These are phyloP conservation scores for Papilio machaon DNA, from an alignment of 1,140 invertebrate species.

Conservation along the genomic window DNA sequence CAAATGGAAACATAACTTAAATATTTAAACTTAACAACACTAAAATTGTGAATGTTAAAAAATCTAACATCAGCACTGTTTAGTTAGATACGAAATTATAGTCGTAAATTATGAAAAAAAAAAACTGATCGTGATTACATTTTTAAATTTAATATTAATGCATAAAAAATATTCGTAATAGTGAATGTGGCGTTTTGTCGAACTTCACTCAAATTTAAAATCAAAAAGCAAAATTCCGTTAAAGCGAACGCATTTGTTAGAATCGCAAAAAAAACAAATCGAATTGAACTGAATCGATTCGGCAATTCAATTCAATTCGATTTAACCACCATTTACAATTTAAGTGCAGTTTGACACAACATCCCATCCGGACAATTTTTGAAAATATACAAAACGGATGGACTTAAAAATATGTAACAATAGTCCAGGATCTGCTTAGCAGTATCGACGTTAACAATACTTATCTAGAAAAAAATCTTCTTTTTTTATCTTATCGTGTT, in stretches of 20 bases:
- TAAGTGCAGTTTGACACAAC: conserved; percentile 81
- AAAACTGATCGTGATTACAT: conserved; percentile 26
- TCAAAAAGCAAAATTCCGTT: conserved; percentile 67
- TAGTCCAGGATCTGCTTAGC: conserved; percentile 77
- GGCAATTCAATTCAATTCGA: conserved; percentile 48
- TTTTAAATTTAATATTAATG: conserved; percentile 25
- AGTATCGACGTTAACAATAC: conserved; percentile 79
- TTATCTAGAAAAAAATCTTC: conserved; percentile 71
- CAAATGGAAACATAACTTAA: conserved; percentile 75
- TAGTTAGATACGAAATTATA: conserved; percentile 36
- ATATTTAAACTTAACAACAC: conserved; percentile 74
- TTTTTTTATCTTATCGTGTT: conserved; percentile 79
- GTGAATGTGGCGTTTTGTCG: conserved; percentile 68
- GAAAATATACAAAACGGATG: conserved; percentile 61
- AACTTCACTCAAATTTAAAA: conserved; percentile 78
- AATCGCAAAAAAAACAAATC: conserved; percentile 51
- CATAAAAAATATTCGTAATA: conserved; percentile 27
- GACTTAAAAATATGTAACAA: conserved; percentile 81
- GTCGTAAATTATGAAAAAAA: conserved; percentile 47
- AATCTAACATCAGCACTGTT: conserved; percentile 26
- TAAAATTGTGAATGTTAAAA: conserved; percentile 52
- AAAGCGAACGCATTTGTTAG: conserved; percentile 62
- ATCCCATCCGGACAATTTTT: conserved; percentile 62
- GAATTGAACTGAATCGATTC: conserved; percentile 57
- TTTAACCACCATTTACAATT: conserved; percentile 77